Base-by-base conservation (phyloP, 2,113 vertebrate genomes). In the Xyrauchen texanus region DNA sequence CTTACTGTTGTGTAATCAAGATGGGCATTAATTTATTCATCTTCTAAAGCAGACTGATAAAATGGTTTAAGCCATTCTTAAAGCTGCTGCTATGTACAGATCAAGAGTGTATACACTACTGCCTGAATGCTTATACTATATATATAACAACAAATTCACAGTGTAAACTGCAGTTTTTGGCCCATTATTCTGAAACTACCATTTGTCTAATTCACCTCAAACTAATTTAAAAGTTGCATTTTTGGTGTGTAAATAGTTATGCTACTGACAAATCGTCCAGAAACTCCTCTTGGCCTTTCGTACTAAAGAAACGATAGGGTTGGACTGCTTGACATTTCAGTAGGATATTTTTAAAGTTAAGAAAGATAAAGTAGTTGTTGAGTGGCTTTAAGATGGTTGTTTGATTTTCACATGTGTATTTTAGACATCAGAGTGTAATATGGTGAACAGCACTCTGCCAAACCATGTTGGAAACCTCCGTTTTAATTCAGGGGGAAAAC, bases 401-500 rank as follows among this genome's bases (percentile, higher is more conserved):
- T 77, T 76, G 7, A 79, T 69, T 85, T 81, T 66, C 74, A 70
- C 44, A 51, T 62, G 13, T 63, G 57, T 47, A 15, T 69, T 70
- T 78, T 71, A 76, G 72, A 76, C 61, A 80, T 81, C 69, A 71
- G 49, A n/a, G 68, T 53, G 74, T 6, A 79, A 55, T 62, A 5
- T 75, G 75, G 76, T 52, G 65, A 71, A 79, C 55, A 82, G 69
- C 75, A 81, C 53, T 44, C 51, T 60, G 70, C 47, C 78, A 55
- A 34, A 79, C 70, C 21, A 8, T 65, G 76, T 63, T 78, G 81
- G 68, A 51, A 76, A 44, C 60, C 60, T 55, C 46, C 6, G n/a
- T 55, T 16, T 76, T 78, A 51, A 76, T 74, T 80, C 72, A 16
- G 58, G 83, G 49, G 73, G 58, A 11, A 78, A 84, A 81, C 66